Evolutionary conservation across 2,888 invertebrate species (phyloP).

Genomic region (Scaptomyza cyrtandrae): DNA sequence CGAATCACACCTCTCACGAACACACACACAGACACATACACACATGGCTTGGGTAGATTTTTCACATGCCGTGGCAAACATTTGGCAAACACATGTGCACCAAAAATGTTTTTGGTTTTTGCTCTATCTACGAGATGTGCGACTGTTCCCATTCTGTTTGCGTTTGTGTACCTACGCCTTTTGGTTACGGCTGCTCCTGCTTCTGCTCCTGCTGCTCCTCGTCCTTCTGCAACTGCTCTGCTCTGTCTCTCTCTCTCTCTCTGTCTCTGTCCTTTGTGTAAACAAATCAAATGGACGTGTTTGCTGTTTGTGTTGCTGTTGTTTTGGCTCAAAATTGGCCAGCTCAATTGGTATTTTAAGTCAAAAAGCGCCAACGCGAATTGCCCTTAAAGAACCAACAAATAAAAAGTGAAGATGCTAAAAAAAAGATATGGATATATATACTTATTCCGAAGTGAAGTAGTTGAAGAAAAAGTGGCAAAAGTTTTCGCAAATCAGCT

Average conservation of each 20-base stretch:
- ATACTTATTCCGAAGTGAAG: background rate
- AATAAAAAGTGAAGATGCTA: constrained; percentile 19
- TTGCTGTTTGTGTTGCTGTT: constrained; percentile 46
- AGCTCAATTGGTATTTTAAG: constrained; percentile 77
- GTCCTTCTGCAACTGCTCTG: background rate
- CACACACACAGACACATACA: constrained; percentile 5
- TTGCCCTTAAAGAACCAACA: constrained; percentile 65
- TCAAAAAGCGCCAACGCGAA: constrained; percentile 64
- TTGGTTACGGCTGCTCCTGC: constrained; percentile 68
- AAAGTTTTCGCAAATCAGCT: constrained; percentile 78
- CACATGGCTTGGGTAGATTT: constrained; percentile 61
- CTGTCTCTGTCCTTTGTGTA: constrained; percentile 56
- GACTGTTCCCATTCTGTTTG: constrained; percentile 4
- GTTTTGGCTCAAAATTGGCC: constrained; percentile 64
- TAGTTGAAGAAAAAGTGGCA: constrained; percentile 44
- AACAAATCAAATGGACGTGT: constrained; percentile 76
- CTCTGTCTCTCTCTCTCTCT: constrained; percentile 23
- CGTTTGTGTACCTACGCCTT: constrained; percentile 72
- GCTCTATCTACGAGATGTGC: constrained; percentile 7
- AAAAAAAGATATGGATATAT: constrained; percentile 20
- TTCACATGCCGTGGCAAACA: constrained; percentile 82
- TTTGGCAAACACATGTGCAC: constrained; percentile 84
- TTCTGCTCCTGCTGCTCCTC: constrained; percentile 1
- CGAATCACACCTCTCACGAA: constrained; percentile 68
- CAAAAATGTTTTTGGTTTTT: constrained; percentile 45